Evolutionary conservation across 2,888 invertebrate genomes (phyloP).

Genomic region (Frankliniella intonsa): DNA sequence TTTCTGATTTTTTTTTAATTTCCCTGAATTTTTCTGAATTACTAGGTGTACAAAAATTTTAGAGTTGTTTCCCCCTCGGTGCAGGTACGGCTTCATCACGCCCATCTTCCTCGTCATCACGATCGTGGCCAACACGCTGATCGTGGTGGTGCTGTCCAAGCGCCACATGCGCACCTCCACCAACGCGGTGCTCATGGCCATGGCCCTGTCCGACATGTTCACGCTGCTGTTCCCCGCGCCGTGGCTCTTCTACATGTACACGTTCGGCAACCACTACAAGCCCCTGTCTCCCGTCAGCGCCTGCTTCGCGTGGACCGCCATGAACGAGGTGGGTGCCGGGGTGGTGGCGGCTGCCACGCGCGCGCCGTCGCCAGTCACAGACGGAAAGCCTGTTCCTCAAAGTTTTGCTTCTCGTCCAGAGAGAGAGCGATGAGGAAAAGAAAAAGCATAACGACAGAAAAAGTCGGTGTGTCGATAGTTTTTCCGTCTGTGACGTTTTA

Average conservation of each 20-base stretch:
- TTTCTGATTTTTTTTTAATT: too few relatives aligned
- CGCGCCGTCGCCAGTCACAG: too few relatives aligned
- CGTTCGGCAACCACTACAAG: conserved; percentile 80
- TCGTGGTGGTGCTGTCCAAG: conserved; percentile 83
- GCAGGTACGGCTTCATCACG: conserved; percentile 57
- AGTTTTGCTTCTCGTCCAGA: too few relatives aligned
- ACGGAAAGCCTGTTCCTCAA: too few relatives aligned
- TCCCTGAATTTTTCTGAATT: too few relatives aligned
- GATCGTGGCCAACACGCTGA: conserved; percentile 83
- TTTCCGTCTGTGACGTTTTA: too few relatives aligned
- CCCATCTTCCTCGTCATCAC: conserved; percentile 82
- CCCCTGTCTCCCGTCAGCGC: conserved; percentile 68
- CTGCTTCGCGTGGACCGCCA: conserved; percentile 73
- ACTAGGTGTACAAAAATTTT: too few relatives aligned
- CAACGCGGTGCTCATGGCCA: conserved; percentile 88
- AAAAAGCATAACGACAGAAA: too few relatives aligned
- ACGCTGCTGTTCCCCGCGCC: conserved; percentile 87
- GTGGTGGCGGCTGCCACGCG: too few relatives aligned
- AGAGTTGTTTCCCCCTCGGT: too few relatives aligned
- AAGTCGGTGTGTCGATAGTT: too few relatives aligned
- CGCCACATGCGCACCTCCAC: conserved; percentile 90
- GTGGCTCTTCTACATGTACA: conserved; percentile 88
- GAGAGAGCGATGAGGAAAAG: too few relatives aligned
- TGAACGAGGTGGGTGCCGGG: conserved; percentile 73
- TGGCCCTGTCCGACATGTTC: conserved; percentile 93